Evolutionary conservation across 2,113 vertebrate genomes (phyloP).

Genomic region (Zeus faber): DNA sequence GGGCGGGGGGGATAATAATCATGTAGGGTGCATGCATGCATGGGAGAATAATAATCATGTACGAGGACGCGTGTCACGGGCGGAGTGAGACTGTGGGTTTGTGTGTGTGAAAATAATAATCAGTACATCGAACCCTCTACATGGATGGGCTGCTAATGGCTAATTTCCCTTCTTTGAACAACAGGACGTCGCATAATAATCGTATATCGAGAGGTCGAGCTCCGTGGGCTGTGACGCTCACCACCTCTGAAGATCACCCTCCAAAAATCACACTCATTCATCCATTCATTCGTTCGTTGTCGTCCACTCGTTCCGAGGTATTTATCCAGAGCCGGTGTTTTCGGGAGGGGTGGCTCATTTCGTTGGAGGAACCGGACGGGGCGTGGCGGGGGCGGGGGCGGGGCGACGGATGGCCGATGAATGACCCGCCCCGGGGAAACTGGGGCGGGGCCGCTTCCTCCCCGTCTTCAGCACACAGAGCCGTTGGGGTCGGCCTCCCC

Average conservation of each 20-base stretch:
- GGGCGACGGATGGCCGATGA: conserved; percentile 20
- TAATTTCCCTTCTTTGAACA: background rate
- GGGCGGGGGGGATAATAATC: conserved; percentile 2
- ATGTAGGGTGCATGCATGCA: conserved; percentile 1
- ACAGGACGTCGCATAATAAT: too few relatives aligned
- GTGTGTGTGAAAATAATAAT: too few relatives aligned
- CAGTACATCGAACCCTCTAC: too few relatives aligned
- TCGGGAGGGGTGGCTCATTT: background rate
- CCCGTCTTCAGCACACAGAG: conserved; percentile 68
- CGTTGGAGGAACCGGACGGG: background rate
- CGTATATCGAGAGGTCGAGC: too few relatives aligned
- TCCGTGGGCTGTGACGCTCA: too few relatives aligned
- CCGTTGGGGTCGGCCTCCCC: conserved; percentile 76
- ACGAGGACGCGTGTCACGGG: conserved; percentile 11
- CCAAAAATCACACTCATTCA: too few relatives aligned
- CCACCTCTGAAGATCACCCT: too few relatives aligned
- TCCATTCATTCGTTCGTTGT: too few relatives aligned
- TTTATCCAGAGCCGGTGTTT: background rate
- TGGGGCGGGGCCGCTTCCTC: background rate
- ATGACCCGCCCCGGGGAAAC: conserved; percentile 11
- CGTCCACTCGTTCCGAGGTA: background rate
- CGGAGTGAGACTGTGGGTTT: too few relatives aligned
- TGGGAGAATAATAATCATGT: too few relatives aligned
- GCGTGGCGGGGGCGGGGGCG: conserved; percentile 9
- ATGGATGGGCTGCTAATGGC: background rate